Percentiles rank a stretch among this genome's conserved stretches.
phyloP scores from a whole-genome alignment of 2,113 vertebrate genomes.

The Vimba vimba region DNA sequence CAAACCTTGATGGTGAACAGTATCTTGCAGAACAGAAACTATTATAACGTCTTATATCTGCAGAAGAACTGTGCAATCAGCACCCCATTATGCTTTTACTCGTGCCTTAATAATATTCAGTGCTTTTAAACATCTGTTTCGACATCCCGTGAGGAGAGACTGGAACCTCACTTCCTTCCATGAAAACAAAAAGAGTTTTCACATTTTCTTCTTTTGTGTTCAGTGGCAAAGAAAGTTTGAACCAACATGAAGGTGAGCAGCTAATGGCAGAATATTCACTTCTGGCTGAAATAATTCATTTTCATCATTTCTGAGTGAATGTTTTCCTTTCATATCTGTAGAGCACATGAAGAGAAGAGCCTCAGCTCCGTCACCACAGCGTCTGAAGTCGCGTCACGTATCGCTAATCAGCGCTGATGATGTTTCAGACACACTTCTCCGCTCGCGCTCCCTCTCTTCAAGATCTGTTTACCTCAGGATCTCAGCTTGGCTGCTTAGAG shows the following conservation, averaged over 20 bases:
- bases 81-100: too few relatives aligned
- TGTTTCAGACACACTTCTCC: background rate
- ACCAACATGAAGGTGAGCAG: background rate
- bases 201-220: background rate
- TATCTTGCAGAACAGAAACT: too few relatives aligned
- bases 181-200: background rate
- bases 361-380: background rate
- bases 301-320: background rate
- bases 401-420: background rate
- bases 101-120: too few relatives aligned
- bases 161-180: background rate
- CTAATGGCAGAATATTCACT: background rate
- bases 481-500: constrained; percentile 26
- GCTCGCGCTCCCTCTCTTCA: background rate
- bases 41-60: too few relatives aligned
- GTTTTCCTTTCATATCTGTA: background rate
- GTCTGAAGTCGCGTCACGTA: background rate
- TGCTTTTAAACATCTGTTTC: too few relatives aligned
- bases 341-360: background rate
- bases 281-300: background rate
- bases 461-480: background rate
- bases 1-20: too few relatives aligned
- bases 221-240: background rate
- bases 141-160: background rate
- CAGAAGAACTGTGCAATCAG: too few relatives aligned